phyloP scores from a whole-genome alignment of 2,797 vertebrate species.

The Capromys pilorides region DNA sequence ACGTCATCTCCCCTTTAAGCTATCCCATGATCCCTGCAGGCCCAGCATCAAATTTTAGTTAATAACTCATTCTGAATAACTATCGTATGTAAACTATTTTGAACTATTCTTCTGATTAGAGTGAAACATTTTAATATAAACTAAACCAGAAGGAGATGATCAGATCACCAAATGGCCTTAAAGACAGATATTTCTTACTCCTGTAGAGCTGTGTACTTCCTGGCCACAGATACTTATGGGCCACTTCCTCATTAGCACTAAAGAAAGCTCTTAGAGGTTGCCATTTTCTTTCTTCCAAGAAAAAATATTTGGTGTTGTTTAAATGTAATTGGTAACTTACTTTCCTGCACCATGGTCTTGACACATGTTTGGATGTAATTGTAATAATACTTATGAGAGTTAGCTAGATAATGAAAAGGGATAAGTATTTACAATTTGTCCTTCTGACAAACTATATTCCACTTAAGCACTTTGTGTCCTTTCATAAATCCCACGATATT shows the following conservation, averaged over 20 bases:
- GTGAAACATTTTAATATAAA: conserved; percentile 42
- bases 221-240: neutral
- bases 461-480: conserved; percentile 11
- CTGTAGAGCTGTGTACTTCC: neutral
- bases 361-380: conserved; percentile 38
- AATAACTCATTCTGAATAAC: conserved; percentile 54
- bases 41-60: conserved; percentile 7
- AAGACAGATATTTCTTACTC: conserved; percentile 24
- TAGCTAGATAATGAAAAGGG: conserved; percentile 51
- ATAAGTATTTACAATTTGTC: neutral
- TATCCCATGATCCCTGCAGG: neutral
- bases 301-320: neutral
- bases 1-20: neutral
- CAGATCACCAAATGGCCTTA: conserved; percentile 55
- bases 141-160: neutral
- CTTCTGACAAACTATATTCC: conserved; percentile 38
- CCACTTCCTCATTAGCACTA: neutral
- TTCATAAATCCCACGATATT: neutral
- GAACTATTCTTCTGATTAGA: conserved; percentile 47
- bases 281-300: neutral
- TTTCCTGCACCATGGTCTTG: neutral
- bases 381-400: conserved; percentile 41
- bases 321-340: conserved; percentile 4
- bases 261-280: conserved; percentile 26
- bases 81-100: conserved; percentile 55